These are phyloP conservation scores for Cavia aperea DNA, from an alignment of 2,113 vertebrate species.

Conservation along the genomic window DNA sequence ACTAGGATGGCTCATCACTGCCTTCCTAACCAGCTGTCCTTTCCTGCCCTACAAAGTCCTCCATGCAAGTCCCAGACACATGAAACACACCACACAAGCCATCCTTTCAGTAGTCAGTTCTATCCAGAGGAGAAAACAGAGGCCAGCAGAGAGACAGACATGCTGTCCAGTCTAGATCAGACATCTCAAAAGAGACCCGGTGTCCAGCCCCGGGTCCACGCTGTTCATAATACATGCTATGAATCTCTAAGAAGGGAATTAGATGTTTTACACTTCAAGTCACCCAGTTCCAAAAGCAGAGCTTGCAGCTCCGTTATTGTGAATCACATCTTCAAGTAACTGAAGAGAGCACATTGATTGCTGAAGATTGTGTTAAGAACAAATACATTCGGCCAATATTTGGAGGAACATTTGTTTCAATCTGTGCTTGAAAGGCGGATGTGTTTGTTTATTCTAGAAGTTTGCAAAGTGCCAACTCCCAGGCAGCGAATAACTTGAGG, in stretches of 20 bases:
- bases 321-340: neutral
- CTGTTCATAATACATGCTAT: neutral
- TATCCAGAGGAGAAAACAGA: neutral
- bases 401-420: neutral
- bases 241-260: neutral
- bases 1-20: accelerated
- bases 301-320: neutral
- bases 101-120: neutral
- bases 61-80: neutral
- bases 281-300: neutral
- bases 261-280: neutral
- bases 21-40: neutral
- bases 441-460: conserved; percentile 19
- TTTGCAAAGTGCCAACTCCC: conserved; percentile 38
- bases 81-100: neutral
- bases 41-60: neutral
- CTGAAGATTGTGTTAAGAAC: neutral
- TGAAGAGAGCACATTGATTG: neutral
- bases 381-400: neutral
- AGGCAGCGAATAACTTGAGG: conserved; percentile 21
- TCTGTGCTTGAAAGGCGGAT: neutral
- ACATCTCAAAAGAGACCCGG: neutral
- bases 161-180: neutral
- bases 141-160: neutral
- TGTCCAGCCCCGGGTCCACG: neutral